A percentile compares a stretch with the other conserved stretches of the same genome.
Conservation (phyloP, 2,888 invertebrate genomes). For the Liopterus haemorrhoidalis region DNA sequence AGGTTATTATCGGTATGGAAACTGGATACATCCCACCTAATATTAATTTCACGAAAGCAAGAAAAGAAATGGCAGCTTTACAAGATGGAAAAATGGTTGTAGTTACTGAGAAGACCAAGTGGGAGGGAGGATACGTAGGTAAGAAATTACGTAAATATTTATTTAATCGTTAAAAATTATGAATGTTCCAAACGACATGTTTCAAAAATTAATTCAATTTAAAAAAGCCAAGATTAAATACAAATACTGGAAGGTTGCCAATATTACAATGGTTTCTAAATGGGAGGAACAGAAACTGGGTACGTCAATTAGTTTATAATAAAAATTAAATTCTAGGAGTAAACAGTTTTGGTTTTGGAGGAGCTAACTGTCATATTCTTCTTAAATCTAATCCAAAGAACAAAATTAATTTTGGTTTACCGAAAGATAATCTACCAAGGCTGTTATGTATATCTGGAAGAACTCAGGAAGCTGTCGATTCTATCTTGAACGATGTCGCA, state of each 20-base stretch:
- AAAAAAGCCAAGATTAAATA: too few relatives aligned
- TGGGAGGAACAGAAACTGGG: too few relatives aligned
- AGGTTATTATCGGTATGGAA: slow-evolving; percentile 68
- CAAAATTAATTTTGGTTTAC: slow-evolving; percentile 57
- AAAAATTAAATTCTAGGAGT: slow-evolving; percentile 73
- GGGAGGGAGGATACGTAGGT: slow-evolving; percentile 71
- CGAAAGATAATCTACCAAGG: slow-evolving; percentile 63
- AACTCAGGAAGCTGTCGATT: slow-evolving; percentile 67
- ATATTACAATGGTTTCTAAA: too few relatives aligned
- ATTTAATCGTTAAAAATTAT: too few relatives aligned
- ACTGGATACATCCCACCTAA: slow-evolving; percentile 78
- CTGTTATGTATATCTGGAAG: slow-evolving; percentile 72
- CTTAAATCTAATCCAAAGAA: slow-evolving; percentile 54
- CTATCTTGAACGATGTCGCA: slow-evolving; percentile 58
- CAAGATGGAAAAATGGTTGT: slow-evolving; percentile 61
- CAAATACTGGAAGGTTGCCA: too few relatives aligned
- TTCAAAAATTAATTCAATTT: too few relatives aligned
- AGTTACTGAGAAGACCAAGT: slow-evolving; percentile 63
- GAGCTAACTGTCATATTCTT: slow-evolving; percentile 70
- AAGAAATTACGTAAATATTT: too few relatives aligned
- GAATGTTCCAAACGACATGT: too few relatives aligned
- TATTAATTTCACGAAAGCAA: slow-evolving; percentile 58
- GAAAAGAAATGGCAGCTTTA: slow-evolving; percentile 54
- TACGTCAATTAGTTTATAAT: too few relatives aligned
- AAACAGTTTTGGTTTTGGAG: slow-evolving; percentile 91